Evolutionary conservation across 1,140 invertebrate species (phyloP).

Genomic region (Pogonomyrmex californicus): DNA sequence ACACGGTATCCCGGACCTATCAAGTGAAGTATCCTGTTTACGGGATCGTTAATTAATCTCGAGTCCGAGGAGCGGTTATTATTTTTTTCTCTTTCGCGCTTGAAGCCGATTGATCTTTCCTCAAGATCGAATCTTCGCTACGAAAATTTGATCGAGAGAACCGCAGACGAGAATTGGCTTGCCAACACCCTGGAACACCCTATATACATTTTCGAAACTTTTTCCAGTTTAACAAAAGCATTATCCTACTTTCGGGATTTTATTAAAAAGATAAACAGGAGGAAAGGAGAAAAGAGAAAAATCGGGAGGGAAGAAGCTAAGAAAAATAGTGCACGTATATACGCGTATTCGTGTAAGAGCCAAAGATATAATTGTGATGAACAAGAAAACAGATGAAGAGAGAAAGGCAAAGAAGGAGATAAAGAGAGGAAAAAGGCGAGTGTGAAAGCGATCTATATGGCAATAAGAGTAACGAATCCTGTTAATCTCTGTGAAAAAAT

Average conservation of each 20-base stretch:
- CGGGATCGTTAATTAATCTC: background rate
- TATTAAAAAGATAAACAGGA: slow-evolving; percentile 35
- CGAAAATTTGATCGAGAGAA: background rate
- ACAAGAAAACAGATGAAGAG: slow-evolving; percentile 53
- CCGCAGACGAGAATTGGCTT: background rate
- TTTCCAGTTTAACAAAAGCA: slow-evolving; percentile 48
- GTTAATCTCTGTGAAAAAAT: slow-evolving; percentile 25
- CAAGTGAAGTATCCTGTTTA: background rate
- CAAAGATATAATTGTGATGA: slow-evolving; percentile 32
- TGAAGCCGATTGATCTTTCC: background rate
- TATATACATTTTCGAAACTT: slow-evolving; percentile 10
- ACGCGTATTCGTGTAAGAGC: slow-evolving; percentile 25
- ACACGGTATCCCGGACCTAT: slow-evolving; percentile 22
- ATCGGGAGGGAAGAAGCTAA: background rate
- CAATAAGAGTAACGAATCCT: slow-evolving; percentile 45
- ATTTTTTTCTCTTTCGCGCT: background rate
- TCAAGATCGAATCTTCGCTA: background rate
- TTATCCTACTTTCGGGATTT: slow-evolving; percentile 43
- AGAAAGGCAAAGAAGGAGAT: slow-evolving; percentile 40
- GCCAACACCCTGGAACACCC: background rate
- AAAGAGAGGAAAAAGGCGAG: slow-evolving; percentile 48
- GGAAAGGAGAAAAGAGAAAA: slow-evolving; percentile 7
- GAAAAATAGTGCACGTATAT: slow-evolving; percentile 10
- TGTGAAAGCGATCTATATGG: slow-evolving; percentile 58
- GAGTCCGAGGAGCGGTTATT: background rate